phyloP scores from a whole-genome alignment of 2,888 invertebrate species.

The Aproaerema taeniolella region DNA sequence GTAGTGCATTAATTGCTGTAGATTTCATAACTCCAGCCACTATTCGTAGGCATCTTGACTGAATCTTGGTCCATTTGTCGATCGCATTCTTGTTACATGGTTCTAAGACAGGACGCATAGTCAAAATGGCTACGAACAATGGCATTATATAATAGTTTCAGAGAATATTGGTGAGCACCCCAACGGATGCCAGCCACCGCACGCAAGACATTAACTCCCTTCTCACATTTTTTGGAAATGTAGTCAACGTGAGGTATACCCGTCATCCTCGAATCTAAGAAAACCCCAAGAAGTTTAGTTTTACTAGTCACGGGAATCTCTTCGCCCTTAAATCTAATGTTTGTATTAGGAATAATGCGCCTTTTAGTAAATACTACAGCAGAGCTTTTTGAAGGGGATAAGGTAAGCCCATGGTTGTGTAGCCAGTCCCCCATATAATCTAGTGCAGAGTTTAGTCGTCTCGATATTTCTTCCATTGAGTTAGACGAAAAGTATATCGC shows the following conservation, averaged over 20 bases:
- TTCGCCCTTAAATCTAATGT: not conserved
- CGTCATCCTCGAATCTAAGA: constrained; percentile 17
- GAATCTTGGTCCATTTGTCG: constrained; percentile 10
- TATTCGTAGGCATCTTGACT: constrained; percentile 16
- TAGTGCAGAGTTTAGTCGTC: constrained; percentile 8
- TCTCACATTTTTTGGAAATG: constrained; percentile 19
- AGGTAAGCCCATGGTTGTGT: constrained; percentile 14
- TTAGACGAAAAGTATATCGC: constrained; percentile 14
- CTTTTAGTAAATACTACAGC: constrained; percentile 18
- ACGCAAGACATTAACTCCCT: constrained; percentile 16
- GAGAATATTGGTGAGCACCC: constrained; percentile 16
- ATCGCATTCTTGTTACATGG: constrained; percentile 19
- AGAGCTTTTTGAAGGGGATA: constrained; percentile 18
- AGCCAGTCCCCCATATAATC: constrained; percentile 8
- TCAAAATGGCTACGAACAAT: constrained; percentile 20
- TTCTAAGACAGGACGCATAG: constrained; percentile 13
- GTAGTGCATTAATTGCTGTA: constrained; percentile 19
- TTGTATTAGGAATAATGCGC: constrained; percentile 11
- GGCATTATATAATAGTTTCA: constrained; percentile 8
- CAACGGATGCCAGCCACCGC: constrained; percentile 16
- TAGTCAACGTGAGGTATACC: constrained; percentile 15
- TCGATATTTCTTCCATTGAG: not conserved
- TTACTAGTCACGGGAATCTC: not conserved
- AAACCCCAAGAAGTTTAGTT: constrained; percentile 21
- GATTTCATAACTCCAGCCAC: constrained; percentile 26